phyloP scores from a whole-genome alignment of 2,113 vertebrate genomes.

The Bos taurus region DNA sequence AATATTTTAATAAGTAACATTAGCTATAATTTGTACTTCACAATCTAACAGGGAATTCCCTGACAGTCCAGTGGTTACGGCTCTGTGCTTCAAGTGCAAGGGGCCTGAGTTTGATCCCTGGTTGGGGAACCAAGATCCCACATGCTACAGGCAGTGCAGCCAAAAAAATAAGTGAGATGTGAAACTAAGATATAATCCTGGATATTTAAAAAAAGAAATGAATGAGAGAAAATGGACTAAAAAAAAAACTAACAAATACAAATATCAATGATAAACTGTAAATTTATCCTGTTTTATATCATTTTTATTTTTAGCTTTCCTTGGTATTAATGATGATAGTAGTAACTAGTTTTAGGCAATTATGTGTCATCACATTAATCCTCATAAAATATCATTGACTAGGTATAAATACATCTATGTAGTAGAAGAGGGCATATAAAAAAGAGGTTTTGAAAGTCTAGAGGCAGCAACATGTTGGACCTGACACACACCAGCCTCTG shows the following conservation, averaged over 20 bases:
- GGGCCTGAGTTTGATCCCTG: neutral
- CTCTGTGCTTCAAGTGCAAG: neutral
- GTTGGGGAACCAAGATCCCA: neutral
- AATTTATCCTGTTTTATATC: neutral
- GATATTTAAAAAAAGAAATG: neutral
- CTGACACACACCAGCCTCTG: rapidly evolving
- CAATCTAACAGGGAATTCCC: neutral
- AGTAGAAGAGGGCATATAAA: neutral
- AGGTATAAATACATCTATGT: neutral
- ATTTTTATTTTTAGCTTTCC: neutral
- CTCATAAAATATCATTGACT: neutral
- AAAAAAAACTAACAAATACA: neutral
- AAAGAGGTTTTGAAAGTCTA: neutral
- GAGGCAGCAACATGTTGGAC: neutral
- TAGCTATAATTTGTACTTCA: neutral
- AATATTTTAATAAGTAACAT: neutral
- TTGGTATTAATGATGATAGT: neutral
- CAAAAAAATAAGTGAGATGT: neutral
- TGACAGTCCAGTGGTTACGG: neutral
- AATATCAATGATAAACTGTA: neutral
- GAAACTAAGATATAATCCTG: neutral
- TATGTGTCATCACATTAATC: neutral
- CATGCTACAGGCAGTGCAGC: rapidly evolving
- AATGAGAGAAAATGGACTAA: neutral
- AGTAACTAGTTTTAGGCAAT: neutral